Evolutionary conservation across 2,113 vertebrate species (phyloP).

Genomic region (Martes martes): DNA sequence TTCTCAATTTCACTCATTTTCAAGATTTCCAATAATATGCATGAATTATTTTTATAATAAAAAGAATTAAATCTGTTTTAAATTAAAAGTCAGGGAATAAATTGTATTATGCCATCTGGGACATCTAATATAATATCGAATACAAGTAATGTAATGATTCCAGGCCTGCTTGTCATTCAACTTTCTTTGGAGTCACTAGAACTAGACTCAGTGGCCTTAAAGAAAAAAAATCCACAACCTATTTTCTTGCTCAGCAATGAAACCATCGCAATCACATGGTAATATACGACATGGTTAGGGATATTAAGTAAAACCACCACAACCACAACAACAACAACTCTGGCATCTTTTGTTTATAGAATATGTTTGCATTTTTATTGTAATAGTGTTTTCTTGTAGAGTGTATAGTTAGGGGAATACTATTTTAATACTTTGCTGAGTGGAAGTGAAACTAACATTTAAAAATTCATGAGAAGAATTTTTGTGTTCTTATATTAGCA

Average conservation of each 20-base stretch:
- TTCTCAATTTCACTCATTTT: not conserved
- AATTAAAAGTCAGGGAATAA: not conserved
- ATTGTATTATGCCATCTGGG: not conserved
- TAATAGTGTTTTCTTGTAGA: constrained; percentile 7
- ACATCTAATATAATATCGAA: not conserved
- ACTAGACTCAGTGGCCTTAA: not conserved
- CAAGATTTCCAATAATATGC: not conserved
- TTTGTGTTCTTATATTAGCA: constrained; percentile 32
- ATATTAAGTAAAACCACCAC: not conserved
- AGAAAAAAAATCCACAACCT: not conserved
- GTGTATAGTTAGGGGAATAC: constrained; percentile 20
- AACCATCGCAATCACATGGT: not conserved
- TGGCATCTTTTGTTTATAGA: not conserved
- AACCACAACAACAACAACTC: not conserved
- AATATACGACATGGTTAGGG: not conserved
- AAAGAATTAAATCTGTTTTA: not conserved
- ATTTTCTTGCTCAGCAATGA: not conserved
- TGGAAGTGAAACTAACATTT: constrained; percentile 62
- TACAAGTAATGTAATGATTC: not conserved
- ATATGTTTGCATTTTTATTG: constrained; percentile 5
- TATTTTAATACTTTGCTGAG: constrained; percentile 47
- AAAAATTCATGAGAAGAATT: constrained; percentile 40
- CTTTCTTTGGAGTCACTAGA: constrained; percentile 4
- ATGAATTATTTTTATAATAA: not conserved
- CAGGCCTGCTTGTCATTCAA: not conserved